These are phyloP conservation scores for Abrostola tripartita DNA, from an alignment of 2,888 invertebrate species.

Conservation along the genomic window DNA sequence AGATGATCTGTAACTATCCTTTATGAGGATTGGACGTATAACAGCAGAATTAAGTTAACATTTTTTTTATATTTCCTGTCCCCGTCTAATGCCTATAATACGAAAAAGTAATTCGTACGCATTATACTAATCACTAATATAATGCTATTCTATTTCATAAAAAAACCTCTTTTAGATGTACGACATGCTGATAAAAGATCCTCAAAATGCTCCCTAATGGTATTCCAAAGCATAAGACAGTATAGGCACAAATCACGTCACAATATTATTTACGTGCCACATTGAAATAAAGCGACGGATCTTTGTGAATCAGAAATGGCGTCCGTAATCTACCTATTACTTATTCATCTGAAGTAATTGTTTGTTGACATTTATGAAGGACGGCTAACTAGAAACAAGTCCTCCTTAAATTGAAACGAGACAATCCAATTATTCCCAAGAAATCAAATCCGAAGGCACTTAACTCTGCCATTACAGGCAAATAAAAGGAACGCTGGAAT, in stretches of 20 bases:
- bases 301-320: slow-evolving; percentile 45
- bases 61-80: too few species aligned
- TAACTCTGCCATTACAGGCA: slow-evolving; percentile 51
- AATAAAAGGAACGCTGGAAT: slow-evolving; percentile 50
- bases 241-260: slow-evolving; percentile 12
- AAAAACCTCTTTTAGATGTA: too few species aligned
- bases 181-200: too few species aligned
- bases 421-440: slow-evolving; percentile 52
- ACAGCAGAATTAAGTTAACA: too few species aligned
- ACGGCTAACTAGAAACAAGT: slow-evolving; percentile 34
- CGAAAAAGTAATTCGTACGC: too few species aligned
- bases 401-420: slow-evolving; percentile 47
- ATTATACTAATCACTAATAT: too few species aligned
- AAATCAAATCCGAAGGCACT: slow-evolving; percentile 55
- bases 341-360: slow-evolving; percentile 46
- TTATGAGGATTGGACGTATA: slow-evolving; percentile 4
- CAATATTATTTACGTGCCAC: neutral
- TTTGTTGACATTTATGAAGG: slow-evolving; percentile 32
- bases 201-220: too few species aligned
- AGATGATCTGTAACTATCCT: too few species aligned
- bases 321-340: slow-evolving; percentile 43
- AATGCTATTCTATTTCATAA: too few species aligned
- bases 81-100: too few species aligned
- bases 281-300: slow-evolving; percentile 16
- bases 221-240: too few species aligned